A percentile compares a stretch with the other conserved stretches of the same genome.
Conservation (phyloP, 2,113 vertebrate genomes). For the Australoheros scitulus region DNA sequence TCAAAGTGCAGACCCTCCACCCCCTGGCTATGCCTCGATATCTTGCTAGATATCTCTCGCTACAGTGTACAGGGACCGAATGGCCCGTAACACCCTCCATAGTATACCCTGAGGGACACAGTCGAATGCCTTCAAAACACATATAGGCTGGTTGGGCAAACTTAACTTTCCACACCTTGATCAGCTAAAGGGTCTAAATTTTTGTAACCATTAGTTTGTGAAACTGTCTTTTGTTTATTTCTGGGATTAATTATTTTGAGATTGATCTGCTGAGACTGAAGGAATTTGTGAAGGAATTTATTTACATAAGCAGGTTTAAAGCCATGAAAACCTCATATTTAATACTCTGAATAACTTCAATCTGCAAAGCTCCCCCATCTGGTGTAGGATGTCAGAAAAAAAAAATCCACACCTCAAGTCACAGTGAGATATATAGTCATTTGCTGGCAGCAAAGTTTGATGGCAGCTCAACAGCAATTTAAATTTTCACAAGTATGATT, state of each 20-base stretch:
- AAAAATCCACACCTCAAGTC: neutral
- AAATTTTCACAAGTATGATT: conserved; percentile 18
- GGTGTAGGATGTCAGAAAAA: neutral
- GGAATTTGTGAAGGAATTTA: neutral
- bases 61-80: too few relatives aligned
- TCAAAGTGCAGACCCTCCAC: too few relatives aligned
- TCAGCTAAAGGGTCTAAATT: neutral
- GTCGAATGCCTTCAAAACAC: too few relatives aligned
- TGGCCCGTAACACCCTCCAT: too few relatives aligned
- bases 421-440: conserved; percentile 5
- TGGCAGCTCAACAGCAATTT: conserved; percentile 31
- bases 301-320: conserved; percentile 12
- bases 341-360: conserved; percentile 11
- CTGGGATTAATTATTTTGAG: neutral
- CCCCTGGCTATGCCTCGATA: too few relatives aligned
- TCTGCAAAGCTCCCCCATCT: neutral
- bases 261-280: neutral
- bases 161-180: neutral
- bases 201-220: neutral
- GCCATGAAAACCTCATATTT: conserved; percentile 4
- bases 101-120: too few relatives aligned
- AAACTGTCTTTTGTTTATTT: neutral
- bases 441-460: conserved; percentile 28
- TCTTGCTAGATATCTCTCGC: too few relatives aligned
- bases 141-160: too few relatives aligned